A percentile compares a stretch with the other conserved stretches of the same genome.
These are phyloP conservation scores for Ophioninae sp. DNA, from an alignment of 2,888 invertebrate genomes.

Conservation along the genomic window DNA sequence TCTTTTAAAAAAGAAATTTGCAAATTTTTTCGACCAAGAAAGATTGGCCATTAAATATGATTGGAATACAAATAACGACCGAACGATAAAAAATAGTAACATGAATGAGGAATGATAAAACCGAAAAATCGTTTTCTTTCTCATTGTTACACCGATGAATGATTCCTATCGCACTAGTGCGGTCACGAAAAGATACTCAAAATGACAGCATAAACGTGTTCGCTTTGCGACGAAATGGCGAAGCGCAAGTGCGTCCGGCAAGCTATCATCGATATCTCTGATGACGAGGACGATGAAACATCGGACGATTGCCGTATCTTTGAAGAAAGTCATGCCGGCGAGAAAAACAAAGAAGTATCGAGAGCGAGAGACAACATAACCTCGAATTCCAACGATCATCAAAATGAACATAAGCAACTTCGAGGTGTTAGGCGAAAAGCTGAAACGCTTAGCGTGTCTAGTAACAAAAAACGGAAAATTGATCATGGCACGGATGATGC, in stretches of 20 bases:
- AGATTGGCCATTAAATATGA: too few species aligned
- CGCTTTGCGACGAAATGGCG: conserved; percentile 39
- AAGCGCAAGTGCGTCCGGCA: conserved; percentile 53
- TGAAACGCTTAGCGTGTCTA: neutral
- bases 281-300: conserved; percentile 60
- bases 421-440: neutral
- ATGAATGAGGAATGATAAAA: neutral
- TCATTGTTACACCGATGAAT: neutral
- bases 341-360: neutral
- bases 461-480: conserved; percentile 3
- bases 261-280: conserved; percentile 59
- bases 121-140: neutral
- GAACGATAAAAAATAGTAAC: neutral
- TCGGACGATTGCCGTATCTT: neutral
- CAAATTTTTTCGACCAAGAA: too few species aligned
- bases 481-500: neutral
- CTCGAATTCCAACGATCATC: neutral
- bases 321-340: conserved; percentile 2
- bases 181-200: neutral
- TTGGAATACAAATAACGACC: too few species aligned
- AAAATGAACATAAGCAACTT: neutral
- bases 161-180: neutral
- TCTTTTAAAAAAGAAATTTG: too few species aligned
- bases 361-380: neutral
- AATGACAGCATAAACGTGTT: neutral